Evolutionary conservation across 2,113 vertebrate genomes (phyloP).

Genomic region (Chinchilla lanigera): DNA sequence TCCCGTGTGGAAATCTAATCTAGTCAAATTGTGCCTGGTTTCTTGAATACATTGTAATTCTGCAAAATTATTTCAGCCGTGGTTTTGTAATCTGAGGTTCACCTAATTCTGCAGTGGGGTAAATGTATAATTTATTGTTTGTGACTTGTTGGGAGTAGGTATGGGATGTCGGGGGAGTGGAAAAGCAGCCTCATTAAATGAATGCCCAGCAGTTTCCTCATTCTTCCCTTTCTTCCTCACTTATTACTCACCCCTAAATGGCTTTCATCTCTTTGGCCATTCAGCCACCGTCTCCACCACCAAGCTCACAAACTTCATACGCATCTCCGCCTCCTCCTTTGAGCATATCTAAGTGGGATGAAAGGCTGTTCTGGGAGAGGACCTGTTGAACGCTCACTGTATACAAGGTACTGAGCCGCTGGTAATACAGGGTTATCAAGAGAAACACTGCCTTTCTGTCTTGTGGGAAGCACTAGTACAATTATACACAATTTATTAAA

Average conservation of each 20-base stretch:
- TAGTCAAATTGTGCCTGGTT: not conserved
- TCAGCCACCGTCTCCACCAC: slow-evolving; percentile 16
- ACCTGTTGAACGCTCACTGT: not conserved
- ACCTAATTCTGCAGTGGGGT: slow-evolving; percentile 44
- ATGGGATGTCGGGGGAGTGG: not conserved
- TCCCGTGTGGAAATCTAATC: not conserved
- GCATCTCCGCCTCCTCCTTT: not conserved
- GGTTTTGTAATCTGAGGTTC: slow-evolving; percentile 30
- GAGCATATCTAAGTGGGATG: not conserved
- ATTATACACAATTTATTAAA: not conserved
- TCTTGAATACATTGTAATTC: slow-evolving; percentile 27
- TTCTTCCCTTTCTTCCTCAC: not conserved
- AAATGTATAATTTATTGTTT: not conserved
- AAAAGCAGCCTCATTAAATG: not conserved
- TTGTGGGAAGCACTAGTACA: not conserved
- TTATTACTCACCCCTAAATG: not conserved
- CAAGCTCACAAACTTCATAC: slow-evolving; percentile 13
- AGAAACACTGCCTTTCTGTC: not conserved
- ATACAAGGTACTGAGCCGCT: not conserved
- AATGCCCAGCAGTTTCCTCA: not conserved
- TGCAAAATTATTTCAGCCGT: not conserved
- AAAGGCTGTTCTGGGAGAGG: not conserved
- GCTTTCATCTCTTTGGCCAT: not conserved
- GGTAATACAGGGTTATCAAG: not conserved
- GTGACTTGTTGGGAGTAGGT: not conserved